A percentile compares a stretch with the other conserved stretches of the same genome.
phyloP scores from a whole-genome alignment of 1,140 invertebrate species.

The Heliconius hermathena region DNA sequence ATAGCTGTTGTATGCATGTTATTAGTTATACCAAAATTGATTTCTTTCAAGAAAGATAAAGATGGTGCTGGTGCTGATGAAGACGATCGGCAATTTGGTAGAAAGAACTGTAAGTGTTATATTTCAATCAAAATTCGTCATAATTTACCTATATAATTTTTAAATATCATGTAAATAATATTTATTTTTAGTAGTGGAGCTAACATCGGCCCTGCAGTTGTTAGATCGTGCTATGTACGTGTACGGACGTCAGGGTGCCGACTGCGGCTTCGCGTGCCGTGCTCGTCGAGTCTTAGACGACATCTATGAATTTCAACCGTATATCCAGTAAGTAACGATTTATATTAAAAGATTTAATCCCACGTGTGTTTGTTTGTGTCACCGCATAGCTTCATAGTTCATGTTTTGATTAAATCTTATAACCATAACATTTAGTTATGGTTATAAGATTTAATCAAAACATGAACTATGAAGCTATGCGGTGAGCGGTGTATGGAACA shows the following conservation, averaged over 20 bases:
- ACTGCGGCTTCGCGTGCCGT: slow-evolving; percentile 65
- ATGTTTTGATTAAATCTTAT: too few relatives aligned
- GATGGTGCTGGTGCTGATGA: slow-evolving; percentile 54
- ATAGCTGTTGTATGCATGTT: slow-evolving; percentile 88
- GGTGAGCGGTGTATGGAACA: too few relatives aligned
- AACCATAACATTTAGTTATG: too few relatives aligned
- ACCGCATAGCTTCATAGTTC: too few relatives aligned
- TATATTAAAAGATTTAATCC: slow-evolving; percentile 17
- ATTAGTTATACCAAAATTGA: slow-evolving; percentile 88
- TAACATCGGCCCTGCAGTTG: slow-evolving; percentile 69
- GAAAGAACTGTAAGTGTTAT: slow-evolving; percentile 55
- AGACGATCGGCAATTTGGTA: slow-evolving; percentile 63
- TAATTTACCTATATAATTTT: neutral
- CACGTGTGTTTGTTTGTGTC: too few relatives aligned
- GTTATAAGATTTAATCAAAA: slow-evolving; percentile 41
- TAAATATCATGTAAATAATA: neutral
- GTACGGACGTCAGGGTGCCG: slow-evolving; percentile 57
- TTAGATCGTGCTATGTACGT: slow-evolving; percentile 69
- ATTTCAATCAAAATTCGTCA: neutral
- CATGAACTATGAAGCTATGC: slow-evolving; percentile 21
- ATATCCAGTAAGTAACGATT: slow-evolving; percentile 55
- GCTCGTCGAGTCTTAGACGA: slow-evolving; percentile 68
- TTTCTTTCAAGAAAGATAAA: slow-evolving; percentile 74
- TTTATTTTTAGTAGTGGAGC: slow-evolving; percentile 57
- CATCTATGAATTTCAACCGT: slow-evolving; percentile 72